A percentile compares a stretch with the other conserved stretches of the same genome.
These are phyloP conservation scores for Blera fallax DNA, from an alignment of 2,888 invertebrate species.

Conservation along the genomic window DNA sequence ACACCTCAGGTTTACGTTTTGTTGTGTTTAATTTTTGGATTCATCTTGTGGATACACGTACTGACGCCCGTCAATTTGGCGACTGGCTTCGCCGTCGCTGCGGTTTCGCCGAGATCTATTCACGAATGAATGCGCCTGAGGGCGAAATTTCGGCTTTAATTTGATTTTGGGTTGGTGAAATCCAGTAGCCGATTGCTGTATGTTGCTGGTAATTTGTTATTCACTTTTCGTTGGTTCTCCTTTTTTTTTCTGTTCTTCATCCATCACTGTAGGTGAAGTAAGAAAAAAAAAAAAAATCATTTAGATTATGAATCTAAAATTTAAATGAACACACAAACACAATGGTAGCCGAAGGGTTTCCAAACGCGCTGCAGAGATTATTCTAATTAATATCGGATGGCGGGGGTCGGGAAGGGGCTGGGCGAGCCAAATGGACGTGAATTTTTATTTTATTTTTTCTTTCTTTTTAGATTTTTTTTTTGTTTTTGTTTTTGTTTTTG, in stretches of 20 bases:
- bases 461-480: constrained; percentile 18
- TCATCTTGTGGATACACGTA: not conserved
- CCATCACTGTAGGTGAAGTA: constrained; percentile 53
- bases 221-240: constrained; percentile 32
- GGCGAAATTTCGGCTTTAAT: constrained; percentile 56
- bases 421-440: constrained; percentile 42
- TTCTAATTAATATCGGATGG: constrained; percentile 66
- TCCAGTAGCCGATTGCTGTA: constrained; percentile 55
- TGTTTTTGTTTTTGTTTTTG: constrained; percentile 33
- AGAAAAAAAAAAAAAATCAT: constrained; percentile 31
- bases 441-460: constrained; percentile 25
- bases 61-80: constrained; percentile 45
- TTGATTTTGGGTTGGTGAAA: constrained; percentile 46
- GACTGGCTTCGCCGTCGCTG: constrained; percentile 38
- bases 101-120: constrained; percentile 36
- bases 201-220: constrained; percentile 49
- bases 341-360: constrained; percentile 60
- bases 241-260: constrained; percentile 37
- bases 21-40: not conserved
- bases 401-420: not conserved
- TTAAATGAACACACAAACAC: constrained; percentile 55
- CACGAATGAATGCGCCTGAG: constrained; percentile 49
- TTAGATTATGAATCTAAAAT: constrained; percentile 69
- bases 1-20: not conserved
- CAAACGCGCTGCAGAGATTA: constrained; percentile 62